Evolutionary conservation across 2,797 vertebrate genomes (phyloP).

Genomic region (Siniperca scherzeri): DNA sequence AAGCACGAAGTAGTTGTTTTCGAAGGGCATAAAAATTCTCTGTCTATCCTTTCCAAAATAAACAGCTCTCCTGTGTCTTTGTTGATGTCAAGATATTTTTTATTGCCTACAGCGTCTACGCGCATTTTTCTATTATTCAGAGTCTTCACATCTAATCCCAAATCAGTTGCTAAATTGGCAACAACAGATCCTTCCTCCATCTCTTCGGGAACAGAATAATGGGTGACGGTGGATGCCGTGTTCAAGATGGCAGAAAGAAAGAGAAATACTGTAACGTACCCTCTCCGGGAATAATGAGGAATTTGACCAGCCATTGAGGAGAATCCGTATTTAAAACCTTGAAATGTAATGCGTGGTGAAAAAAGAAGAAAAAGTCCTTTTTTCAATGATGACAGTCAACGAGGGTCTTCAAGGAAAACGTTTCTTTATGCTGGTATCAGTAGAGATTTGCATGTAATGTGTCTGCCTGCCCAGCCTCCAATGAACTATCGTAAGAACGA

Average conservation of each 20-base stretch:
- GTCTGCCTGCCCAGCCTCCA: neutral
- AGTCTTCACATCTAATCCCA: conserved; percentile 75
- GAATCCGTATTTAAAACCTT: neutral
- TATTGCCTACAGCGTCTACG: conserved; percentile 76
- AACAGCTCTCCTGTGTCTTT: conserved; percentile 75
- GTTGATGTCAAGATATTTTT: conserved; percentile 79
- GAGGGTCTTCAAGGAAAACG: neutral
- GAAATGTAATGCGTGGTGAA: too few relatives aligned
- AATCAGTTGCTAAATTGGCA: conserved; percentile 82
- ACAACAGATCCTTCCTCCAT: conserved; percentile 82
- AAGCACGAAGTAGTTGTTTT: conserved; percentile 64
- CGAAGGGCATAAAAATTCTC: conserved; percentile 57
- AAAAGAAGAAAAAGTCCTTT: rapidly evolving
- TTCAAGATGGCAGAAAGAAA: conserved; percentile 26
- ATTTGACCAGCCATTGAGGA: conserved; percentile 4
- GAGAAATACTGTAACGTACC: conserved; percentile 56
- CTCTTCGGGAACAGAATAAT: conserved; percentile 85
- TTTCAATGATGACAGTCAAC: neutral
- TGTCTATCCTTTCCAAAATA: conserved; percentile 74
- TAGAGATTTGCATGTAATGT: neutral
- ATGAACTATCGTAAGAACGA: conserved; percentile 14
- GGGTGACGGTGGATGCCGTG: conserved; percentile 66
- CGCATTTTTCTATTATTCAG: conserved; percentile 70
- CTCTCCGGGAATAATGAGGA: neutral
- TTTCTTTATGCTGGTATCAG: neutral